A percentile compares a stretch with the other conserved stretches of the same genome.
Evolutionary conservation across 2,113 vertebrate genomes (phyloP).

Genomic region (Grammomys surdaster): DNA sequence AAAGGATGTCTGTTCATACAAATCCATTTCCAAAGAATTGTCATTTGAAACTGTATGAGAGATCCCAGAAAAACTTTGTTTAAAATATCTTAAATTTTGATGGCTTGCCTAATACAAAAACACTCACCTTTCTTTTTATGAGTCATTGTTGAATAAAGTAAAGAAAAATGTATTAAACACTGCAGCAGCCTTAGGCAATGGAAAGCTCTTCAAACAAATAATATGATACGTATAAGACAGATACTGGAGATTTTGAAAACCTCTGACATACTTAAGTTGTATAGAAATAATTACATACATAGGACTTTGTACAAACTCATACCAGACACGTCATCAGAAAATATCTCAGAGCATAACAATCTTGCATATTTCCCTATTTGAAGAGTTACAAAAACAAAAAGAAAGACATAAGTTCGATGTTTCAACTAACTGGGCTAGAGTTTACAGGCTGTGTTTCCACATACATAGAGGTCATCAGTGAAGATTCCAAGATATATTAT

Average conservation of each 20-base stretch:
- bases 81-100: not conserved
- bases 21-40: not conserved
- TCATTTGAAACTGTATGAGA: too few relatives aligned
- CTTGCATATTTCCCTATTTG: not conserved
- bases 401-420: not conserved
- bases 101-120: not conserved
- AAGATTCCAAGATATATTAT: too few relatives aligned
- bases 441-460: not conserved
- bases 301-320: not conserved
- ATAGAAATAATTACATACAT: not conserved
- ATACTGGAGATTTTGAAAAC: not conserved
- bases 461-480: too few relatives aligned
- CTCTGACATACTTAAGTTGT: not conserved
- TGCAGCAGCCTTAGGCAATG: not conserved
- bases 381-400: not conserved
- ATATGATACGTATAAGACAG: not conserved
- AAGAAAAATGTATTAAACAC: not conserved
- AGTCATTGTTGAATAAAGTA: not conserved
- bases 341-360: not conserved
- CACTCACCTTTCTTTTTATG: not conserved
- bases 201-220: not conserved
- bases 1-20: accelerated
- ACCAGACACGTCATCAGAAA: not conserved
- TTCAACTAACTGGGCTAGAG: not conserved
- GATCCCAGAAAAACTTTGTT: not conserved